These are phyloP conservation scores for Chrysolina haemoptera DNA, from an alignment of 2,888 invertebrate species.

Conservation along the genomic window DNA sequence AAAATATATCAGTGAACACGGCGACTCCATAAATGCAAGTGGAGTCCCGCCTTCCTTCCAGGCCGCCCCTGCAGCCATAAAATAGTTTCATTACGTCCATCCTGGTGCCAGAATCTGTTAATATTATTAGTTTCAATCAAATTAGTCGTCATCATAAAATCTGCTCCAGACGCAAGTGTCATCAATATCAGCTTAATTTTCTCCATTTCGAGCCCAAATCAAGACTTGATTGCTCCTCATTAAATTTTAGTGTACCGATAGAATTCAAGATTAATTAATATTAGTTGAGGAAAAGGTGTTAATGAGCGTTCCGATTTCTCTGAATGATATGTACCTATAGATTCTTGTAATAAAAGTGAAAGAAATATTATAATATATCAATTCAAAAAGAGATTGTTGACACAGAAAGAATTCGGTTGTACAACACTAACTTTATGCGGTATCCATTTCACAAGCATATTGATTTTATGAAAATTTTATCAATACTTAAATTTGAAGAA, in stretches of 20 bases:
- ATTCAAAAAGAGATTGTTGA: too few relatives aligned
- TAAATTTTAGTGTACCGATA: slow-evolving; percentile 26
- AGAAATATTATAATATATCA: too few relatives aligned
- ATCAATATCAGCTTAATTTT: slow-evolving; percentile 22
- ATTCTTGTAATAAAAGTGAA: too few relatives aligned
- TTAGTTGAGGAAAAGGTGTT: not conserved
- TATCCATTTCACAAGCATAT: too few relatives aligned
- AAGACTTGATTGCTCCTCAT: slow-evolving; percentile 26
- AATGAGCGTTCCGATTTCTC: not conserved
- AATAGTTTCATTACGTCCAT: not conserved
- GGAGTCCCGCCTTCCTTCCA: not conserved
- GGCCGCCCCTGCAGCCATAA: not conserved
- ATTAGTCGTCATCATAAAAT: slow-evolving; percentile 16
- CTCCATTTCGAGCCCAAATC: slow-evolving; percentile 10
- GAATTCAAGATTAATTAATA: slow-evolving; percentile 9
- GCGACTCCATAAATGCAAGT: too few relatives aligned
- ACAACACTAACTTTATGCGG: too few relatives aligned
- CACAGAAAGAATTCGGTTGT: too few relatives aligned
- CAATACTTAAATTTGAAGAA: too few relatives aligned
- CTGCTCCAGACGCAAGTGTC: slow-evolving; percentile 4
- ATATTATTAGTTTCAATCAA: slow-evolving; percentile 23
- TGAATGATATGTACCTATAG: too few relatives aligned
- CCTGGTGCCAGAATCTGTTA: slow-evolving; percentile 10
- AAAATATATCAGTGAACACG: too few relatives aligned
- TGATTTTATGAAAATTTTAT: too few relatives aligned